Conservation (phyloP, 2,113 vertebrate genomes). For the Mastomys natalensis region DNA sequence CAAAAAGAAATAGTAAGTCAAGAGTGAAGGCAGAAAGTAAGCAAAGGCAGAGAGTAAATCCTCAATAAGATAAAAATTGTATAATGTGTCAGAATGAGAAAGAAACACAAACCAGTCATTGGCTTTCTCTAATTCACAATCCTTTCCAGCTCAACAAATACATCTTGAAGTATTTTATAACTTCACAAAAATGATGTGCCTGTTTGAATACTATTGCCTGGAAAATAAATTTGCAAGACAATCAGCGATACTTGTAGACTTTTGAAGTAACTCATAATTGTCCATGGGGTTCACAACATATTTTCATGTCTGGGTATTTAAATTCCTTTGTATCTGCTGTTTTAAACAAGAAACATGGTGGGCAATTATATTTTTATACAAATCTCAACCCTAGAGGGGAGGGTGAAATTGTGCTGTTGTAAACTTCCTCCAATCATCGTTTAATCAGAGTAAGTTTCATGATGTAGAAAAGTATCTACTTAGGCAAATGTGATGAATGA, state of each 20-base stretch:
- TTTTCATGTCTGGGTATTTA: neutral
- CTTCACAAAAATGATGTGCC: neutral
- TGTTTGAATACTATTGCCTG: neutral
- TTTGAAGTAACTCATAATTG: neutral
- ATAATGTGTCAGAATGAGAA: neutral
- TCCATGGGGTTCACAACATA: neutral
- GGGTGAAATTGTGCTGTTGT: neutral
- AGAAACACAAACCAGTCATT: neutral
- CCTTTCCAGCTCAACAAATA: neutral
- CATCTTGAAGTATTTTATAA: slow-evolving; percentile 12
- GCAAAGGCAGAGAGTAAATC: neutral
- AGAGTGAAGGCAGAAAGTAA: neutral
- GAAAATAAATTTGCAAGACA: neutral
- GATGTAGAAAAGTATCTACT: neutral
- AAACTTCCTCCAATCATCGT: neutral
- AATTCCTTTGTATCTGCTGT: neutral
- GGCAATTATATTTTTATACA: neutral
- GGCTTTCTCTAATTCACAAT: neutral
- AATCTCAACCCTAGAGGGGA: neutral
- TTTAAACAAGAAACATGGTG: slow-evolving; percentile 21
- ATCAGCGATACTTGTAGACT: neutral
- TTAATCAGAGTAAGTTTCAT: slow-evolving; percentile 11
- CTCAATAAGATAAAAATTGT: neutral
- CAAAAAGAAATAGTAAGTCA: neutral
- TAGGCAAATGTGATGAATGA: neutral